Percentiles rank a stretch among this genome's conserved stretches.
Conservation (phyloP, 2,888 invertebrate species). For the Cataglyphis altisquamis region DNA sequence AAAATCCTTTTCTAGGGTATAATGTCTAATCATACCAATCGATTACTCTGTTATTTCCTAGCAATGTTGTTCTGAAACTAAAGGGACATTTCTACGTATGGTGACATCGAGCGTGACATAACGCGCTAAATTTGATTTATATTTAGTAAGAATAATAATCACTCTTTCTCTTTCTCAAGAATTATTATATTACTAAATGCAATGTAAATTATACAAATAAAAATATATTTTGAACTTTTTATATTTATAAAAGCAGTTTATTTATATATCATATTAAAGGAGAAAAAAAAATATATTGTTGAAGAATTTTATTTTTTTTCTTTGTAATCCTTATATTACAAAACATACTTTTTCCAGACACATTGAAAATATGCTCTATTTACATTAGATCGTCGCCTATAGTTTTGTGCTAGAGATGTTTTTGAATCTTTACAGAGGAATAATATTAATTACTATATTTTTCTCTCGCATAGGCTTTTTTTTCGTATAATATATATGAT, state of each 20-base stretch:
- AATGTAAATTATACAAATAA: neutral
- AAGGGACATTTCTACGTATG: neutral
- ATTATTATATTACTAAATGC: neutral
- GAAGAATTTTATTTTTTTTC: constrained; percentile 85
- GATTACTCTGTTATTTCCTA: neutral
- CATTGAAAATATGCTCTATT: constrained; percentile 86
- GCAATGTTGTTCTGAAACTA: neutral
- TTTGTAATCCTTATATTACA: constrained; percentile 86
- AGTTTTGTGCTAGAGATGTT: constrained; percentile 74
- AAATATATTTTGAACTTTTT: constrained; percentile 9
- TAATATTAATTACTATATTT: constrained; percentile 83
- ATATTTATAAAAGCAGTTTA: neutral
- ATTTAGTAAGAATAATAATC: neutral
- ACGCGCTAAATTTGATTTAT: constrained; percentile 3
- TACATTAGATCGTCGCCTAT: constrained; percentile 84
- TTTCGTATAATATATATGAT: constrained; percentile 82
- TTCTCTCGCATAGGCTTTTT: constrained; percentile 80
- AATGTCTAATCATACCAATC: no score
- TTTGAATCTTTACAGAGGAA: constrained; percentile 83
- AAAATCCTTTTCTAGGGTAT: no score
- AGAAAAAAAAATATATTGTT: constrained; percentile 64
- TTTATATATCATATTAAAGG: neutral
- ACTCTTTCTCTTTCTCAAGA: neutral
- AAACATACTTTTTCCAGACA: constrained; percentile 86
- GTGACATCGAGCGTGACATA: neutral